Conservation (phyloP, 1,140 invertebrate genomes). For the Zaprionus gabonicus region DNA sequence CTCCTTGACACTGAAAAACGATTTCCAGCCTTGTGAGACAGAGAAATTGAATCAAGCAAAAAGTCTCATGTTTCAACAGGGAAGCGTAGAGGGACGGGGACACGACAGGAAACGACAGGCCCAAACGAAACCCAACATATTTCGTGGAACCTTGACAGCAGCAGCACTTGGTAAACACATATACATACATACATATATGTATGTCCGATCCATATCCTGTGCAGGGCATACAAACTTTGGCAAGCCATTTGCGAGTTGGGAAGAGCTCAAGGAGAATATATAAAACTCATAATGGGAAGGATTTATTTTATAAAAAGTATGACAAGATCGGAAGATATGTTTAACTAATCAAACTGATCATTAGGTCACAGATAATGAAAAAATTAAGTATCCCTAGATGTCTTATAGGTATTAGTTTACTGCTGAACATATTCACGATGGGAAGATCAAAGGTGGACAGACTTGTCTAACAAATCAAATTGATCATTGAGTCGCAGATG, state of each 20-base stretch:
- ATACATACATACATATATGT: not conserved
- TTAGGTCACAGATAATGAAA: too few relatives aligned
- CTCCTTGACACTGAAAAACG: not conserved
- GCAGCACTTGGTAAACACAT: not conserved
- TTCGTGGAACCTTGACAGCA: conserved; percentile 5
- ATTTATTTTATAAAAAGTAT: not conserved
- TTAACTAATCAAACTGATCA: not conserved
- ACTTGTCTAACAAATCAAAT: not conserved
- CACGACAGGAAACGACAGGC: not conserved
- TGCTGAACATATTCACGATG: too few relatives aligned
- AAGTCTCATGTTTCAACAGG: not conserved
- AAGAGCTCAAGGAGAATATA: not conserved
- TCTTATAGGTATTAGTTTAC: too few relatives aligned
- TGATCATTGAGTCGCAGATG: not conserved
- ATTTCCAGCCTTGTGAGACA: not conserved
- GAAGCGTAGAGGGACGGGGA: not conserved
- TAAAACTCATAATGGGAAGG: not conserved
- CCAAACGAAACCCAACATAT: conserved; percentile 2
- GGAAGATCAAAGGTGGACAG: too few relatives aligned
- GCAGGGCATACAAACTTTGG: not conserved
- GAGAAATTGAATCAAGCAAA: not conserved
- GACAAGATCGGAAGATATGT: not conserved
- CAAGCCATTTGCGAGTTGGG: not conserved
- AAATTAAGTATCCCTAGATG: not conserved
- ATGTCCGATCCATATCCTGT: conserved; percentile 2